Percentiles rank a stretch among this genome's conserved stretches.
Evolutionary conservation across 2,888 invertebrate species (phyloP).

Genomic region (Nomada ferruginata): DNA sequence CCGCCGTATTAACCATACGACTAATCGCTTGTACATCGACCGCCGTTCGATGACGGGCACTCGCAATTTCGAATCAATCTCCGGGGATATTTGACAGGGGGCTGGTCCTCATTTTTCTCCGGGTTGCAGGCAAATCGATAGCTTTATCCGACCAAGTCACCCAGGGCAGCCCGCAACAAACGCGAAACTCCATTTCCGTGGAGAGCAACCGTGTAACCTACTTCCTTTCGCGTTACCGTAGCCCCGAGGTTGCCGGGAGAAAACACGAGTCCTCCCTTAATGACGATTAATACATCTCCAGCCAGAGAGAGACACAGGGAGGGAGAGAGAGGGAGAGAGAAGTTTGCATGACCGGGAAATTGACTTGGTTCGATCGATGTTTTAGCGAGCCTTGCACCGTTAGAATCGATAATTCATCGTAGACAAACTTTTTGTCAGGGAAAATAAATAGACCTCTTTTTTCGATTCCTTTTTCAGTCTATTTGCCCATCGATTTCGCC

Average conservation of each 20-base stretch:
- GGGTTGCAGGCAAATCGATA: conserved; percentile 59
- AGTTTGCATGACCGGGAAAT: not conserved
- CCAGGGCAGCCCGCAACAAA: conserved; percentile 51
- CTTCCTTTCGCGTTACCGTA: conserved; percentile 29
- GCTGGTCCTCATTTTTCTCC: conserved; percentile 54
- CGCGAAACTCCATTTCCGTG: conserved; percentile 55
- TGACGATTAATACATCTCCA: conserved; percentile 50
- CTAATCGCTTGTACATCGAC: conserved; percentile 34
- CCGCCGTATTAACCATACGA: conserved; percentile 38
- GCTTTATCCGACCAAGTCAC: conserved; percentile 54
- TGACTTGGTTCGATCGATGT: not conserved
- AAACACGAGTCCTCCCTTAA: conserved; percentile 33
- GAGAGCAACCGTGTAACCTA: conserved; percentile 44
- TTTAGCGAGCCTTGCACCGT: conserved; percentile 1
- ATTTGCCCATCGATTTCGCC: conserved; percentile 19
- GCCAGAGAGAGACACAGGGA: not conserved
- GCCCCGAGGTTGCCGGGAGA: conserved; percentile 8
- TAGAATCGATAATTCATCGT: not conserved
- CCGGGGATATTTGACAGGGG: conserved; percentile 53
- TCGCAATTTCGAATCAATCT: conserved; percentile 64
- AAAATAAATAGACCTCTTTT: not conserved
- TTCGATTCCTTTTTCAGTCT: not conserved
- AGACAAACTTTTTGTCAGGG: not conserved
- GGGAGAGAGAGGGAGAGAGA: not conserved
- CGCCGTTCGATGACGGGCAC: conserved; percentile 9